Percentiles rank a stretch among this genome's conserved stretches.
These are phyloP conservation scores for Cavia aperea DNA, from an alignment of 2,113 vertebrate species.

Conservation along the genomic window DNA sequence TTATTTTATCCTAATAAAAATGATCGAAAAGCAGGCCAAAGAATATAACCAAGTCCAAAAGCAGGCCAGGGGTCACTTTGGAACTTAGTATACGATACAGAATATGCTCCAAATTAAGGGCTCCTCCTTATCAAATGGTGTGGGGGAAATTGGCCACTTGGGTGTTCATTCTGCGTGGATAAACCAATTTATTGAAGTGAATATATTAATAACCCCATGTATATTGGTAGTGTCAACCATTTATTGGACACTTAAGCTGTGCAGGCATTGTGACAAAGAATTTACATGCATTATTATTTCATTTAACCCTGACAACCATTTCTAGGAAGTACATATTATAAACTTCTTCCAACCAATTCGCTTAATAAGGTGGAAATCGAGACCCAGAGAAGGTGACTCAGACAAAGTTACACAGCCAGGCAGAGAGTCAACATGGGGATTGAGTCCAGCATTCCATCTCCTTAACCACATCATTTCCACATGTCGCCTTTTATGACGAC, in stretches of 20 bases:
- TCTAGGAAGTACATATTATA: background rate
- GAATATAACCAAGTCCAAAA: background rate
- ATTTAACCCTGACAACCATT: background rate
- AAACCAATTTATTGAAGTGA: background rate
- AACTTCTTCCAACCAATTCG: background rate
- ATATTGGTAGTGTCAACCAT: background rate
- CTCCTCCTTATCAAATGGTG: background rate
- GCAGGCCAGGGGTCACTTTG: background rate
- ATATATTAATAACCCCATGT: background rate
- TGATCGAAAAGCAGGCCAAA: background rate
- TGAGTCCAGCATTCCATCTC: fast-evolving
- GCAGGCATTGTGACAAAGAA: background rate
- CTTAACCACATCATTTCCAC: background rate
- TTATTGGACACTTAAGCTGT: background rate
- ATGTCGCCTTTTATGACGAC: background rate
- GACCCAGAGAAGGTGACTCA: background rate
- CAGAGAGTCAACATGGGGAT: background rate
- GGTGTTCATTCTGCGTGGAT: background rate
- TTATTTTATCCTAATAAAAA: background rate
- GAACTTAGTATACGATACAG: background rate
- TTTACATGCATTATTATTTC: background rate
- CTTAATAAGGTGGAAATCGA: background rate
- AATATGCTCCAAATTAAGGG: background rate
- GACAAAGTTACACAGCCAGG: slow-evolving; percentile 36
- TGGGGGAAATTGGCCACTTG: background rate